Percentiles rank a stretch among this genome's conserved stretches.
Conservation (phyloP, 2,888 invertebrate species). For the Pandemis heparana region DNA sequence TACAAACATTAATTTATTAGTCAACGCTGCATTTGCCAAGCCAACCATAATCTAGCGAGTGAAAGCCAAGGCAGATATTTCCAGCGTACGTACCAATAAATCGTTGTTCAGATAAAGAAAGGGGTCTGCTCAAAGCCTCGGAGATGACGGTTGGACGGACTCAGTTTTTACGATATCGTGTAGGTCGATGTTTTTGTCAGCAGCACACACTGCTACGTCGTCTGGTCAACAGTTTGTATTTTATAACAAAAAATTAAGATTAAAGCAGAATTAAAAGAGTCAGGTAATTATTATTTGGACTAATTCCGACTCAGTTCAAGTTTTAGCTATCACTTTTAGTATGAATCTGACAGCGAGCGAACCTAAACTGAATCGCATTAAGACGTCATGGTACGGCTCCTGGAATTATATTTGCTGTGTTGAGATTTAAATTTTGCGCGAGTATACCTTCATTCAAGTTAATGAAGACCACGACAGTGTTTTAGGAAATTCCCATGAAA, state of each 20-base stretch:
- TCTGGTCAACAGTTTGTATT: neutral
- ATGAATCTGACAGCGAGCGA: too few relatives aligned
- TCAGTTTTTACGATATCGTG: conserved; percentile 48
- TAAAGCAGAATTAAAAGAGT: too few relatives aligned
- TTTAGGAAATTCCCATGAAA: too few relatives aligned
- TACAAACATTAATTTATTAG: neutral
- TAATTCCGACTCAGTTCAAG: too few relatives aligned
- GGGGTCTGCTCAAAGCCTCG: conserved; percentile 45
- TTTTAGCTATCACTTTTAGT: too few relatives aligned
- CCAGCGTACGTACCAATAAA: conserved; percentile 47
- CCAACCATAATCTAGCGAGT: conserved; percentile 23
- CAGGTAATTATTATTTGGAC: too few relatives aligned
- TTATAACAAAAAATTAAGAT: neutral
- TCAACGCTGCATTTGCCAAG: conserved; percentile 12
- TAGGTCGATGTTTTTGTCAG: conserved; percentile 22
- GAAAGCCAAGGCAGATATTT: conserved; percentile 28
- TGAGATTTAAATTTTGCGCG: too few relatives aligned
- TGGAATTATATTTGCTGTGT: too few relatives aligned
- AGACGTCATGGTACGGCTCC: too few relatives aligned
- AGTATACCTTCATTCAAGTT: too few relatives aligned
- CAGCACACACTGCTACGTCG: neutral
- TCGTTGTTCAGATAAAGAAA: conserved; percentile 52
- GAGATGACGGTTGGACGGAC: conserved; percentile 48
- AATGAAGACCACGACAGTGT: too few relatives aligned
- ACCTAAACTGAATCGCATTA: too few relatives aligned